These are phyloP conservation scores for Pollimyrus isidori DNA, from an alignment of 2,113 vertebrate species.

Conservation along the genomic window DNA sequence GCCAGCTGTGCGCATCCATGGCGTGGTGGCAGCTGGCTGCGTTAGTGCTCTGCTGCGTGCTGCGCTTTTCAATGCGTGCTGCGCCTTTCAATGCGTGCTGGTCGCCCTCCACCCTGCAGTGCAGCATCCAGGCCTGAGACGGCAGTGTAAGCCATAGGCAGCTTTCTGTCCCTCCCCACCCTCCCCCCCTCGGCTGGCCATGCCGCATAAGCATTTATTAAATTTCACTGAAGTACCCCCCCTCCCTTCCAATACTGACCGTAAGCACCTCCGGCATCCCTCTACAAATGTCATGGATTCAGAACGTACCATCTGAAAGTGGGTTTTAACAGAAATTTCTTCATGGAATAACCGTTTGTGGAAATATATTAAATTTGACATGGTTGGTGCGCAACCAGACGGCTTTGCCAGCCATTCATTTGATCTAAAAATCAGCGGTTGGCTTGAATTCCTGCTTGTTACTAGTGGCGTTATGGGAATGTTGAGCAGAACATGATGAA, in stretches of 20 bases:
- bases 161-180: no score
- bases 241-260: background rate
- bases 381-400: background rate
- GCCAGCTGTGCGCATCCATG: no score
- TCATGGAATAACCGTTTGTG: background rate
- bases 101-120: no score
- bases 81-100: background rate
- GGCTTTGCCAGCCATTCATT: background rate
- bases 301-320: background rate
- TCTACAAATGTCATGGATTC: background rate
- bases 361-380: background rate
- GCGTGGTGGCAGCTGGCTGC: no score
- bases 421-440: background rate
- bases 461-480: background rate
- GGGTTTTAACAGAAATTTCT: background rate
- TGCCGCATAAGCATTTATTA: background rate
- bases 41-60: background rate
- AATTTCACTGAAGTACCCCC: background rate
- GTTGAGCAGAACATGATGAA: background rate
- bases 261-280: background rate
- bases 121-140: no score
- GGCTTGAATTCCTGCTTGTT: background rate
- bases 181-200: background rate
- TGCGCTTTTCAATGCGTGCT: background rate
- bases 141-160: no score